Conservation (phyloP, 2,888 invertebrate genomes). For the Tipula vernalis region DNA sequence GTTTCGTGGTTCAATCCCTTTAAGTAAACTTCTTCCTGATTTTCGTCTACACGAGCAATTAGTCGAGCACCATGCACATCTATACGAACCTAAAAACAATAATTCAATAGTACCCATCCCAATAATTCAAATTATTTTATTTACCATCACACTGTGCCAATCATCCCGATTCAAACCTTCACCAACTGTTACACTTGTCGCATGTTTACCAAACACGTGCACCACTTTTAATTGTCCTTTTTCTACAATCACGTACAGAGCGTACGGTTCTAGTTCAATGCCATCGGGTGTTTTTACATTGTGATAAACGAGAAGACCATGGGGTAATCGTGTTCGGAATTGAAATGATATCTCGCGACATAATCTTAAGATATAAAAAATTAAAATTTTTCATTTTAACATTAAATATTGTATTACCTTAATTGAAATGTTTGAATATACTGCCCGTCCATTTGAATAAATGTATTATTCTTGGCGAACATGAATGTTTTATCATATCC, state of each 20-base stretch:
- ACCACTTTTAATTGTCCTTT: constrained; percentile 86
- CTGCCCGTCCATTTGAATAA: constrained; percentile 82
- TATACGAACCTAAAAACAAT: constrained; percentile 47
- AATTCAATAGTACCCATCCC: neutral
- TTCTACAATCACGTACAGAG: constrained; percentile 81
- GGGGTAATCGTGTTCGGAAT: constrained; percentile 76
- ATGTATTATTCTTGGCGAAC: constrained; percentile 83
- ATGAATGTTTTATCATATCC: constrained; percentile 79
- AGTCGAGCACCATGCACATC: constrained; percentile 76
- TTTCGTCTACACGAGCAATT: constrained; percentile 74
- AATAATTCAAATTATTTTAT: neutral
- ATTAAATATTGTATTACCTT: constrained; percentile 42
- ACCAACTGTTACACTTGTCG: constrained; percentile 71
- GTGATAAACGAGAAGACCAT: constrained; percentile 79
- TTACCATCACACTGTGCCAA: constrained; percentile 77
- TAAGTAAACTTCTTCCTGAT: constrained; percentile 67
- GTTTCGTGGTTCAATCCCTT: constrained; percentile 72
- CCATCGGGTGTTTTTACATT: constrained; percentile 79
- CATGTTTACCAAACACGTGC: constrained; percentile 79
- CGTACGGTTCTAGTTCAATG: constrained; percentile 69
- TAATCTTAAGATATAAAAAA: constrained; percentile 40
- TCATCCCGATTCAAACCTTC: constrained; percentile 78
- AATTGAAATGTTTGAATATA: constrained; percentile 82
- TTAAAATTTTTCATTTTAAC: neutral
- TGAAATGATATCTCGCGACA: constrained; percentile 82